Conservation (phyloP, 1,140 invertebrate genomes). For the Cydia amplana region DNA sequence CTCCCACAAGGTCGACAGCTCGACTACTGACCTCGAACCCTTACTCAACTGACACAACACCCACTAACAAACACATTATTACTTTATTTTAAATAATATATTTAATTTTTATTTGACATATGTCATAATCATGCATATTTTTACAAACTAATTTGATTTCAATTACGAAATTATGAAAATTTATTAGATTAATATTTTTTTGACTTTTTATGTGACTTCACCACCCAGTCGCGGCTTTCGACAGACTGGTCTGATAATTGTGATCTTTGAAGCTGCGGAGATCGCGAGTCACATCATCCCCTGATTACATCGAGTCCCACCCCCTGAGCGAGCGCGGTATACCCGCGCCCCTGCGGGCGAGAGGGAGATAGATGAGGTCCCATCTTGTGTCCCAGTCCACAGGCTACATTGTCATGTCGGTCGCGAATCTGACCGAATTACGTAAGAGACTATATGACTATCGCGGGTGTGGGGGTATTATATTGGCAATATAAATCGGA, state of each 20-base stretch:
- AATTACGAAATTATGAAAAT: background rate
- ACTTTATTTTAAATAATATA: background rate
- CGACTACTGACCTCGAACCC: conserved; percentile 45
- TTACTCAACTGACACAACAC: conserved; percentile 19
- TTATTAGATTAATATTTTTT: background rate
- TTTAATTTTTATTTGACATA: background rate
- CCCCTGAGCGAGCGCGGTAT: conserved; percentile 62
- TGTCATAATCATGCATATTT: background rate
- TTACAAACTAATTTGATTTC: background rate
- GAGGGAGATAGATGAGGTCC: conserved; percentile 62
- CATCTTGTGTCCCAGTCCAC: conserved; percentile 76
- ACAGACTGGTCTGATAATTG: conserved; percentile 78
- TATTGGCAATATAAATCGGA: conserved; percentile 7
- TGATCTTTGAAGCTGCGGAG: conserved; percentile 78
- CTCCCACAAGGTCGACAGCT: conserved; percentile 78
- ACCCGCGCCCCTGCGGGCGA: conserved; percentile 37
- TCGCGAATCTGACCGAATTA: conserved; percentile 66
- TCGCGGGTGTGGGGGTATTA: conserved; percentile 38
- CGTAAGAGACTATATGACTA: conserved; percentile 42
- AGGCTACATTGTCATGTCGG: conserved; percentile 76
- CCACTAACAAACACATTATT: conserved; percentile 7
- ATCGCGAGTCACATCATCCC: conserved; percentile 79
- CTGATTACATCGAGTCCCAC: conserved; percentile 78
- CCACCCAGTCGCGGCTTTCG: conserved; percentile 72
- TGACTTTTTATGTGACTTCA: conserved; percentile 72